These are phyloP conservation scores for Muntiacus muntjak DNA, from an alignment of 2,113 vertebrate genomes.

Conservation along the genomic window DNA sequence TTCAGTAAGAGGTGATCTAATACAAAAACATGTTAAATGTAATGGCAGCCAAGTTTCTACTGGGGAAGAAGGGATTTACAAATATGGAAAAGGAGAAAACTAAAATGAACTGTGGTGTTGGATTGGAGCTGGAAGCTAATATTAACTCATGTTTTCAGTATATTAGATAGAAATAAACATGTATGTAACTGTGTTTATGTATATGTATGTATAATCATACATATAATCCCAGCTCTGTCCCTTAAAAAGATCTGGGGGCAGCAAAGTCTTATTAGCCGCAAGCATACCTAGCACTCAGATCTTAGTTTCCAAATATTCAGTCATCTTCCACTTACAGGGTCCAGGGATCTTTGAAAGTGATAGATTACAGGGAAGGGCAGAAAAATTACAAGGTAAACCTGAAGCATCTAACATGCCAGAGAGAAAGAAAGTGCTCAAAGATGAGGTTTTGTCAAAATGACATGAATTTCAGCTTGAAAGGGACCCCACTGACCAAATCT, in stretches of 20 bases:
- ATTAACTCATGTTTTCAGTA: not conserved
- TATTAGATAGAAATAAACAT: not conserved
- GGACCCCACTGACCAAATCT: not conserved
- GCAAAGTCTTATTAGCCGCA: not conserved
- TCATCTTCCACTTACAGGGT: not conserved
- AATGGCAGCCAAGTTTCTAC: not conserved
- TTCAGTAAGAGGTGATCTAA: not conserved
- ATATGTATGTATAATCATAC: not conserved
- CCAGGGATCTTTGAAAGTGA: not conserved
- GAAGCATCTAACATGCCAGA: not conserved
- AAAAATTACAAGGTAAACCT: not conserved
- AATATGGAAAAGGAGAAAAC: not conserved
- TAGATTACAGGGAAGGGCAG: not conserved
- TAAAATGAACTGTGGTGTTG: not conserved
- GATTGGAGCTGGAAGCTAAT: not conserved
- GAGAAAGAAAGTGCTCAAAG: not conserved
- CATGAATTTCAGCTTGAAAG: not conserved
- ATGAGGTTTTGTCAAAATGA: not conserved
- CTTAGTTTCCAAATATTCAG: conserved; percentile 7
- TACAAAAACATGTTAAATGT: not conserved
- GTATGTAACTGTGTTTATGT: not conserved
- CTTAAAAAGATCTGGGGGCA: not conserved
- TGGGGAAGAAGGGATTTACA: not conserved
- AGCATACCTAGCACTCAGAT: not conserved
- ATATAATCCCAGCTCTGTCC: not conserved